These are phyloP conservation scores for Latrodectus geometricus DNA, from an alignment of 1,140 invertebrate genomes.

Conservation along the genomic window DNA sequence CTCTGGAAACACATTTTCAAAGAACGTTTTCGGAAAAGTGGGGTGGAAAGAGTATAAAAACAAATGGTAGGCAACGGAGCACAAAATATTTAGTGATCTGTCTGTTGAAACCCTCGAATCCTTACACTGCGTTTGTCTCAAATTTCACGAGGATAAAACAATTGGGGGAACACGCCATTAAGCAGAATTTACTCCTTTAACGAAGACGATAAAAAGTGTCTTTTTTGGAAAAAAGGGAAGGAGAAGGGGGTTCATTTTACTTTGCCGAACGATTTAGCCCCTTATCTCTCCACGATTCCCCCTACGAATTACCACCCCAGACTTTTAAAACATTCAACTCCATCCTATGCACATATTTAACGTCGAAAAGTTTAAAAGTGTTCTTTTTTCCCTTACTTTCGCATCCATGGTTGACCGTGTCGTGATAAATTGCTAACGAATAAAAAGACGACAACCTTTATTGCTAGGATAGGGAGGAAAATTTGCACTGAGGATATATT, in stretches of 20 bases:
- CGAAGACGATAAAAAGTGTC: neutral
- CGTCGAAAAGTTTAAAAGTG: neutral
- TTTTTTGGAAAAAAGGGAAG: too few species aligned
- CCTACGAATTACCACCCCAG: too few species aligned
- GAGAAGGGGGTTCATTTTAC: neutral
- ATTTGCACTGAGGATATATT: neutral
- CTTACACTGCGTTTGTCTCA: slow-evolving; percentile 22
- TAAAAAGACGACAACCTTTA: neutral
- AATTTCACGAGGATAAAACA: slow-evolving; percentile 29
- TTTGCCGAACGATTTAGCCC: slow-evolving; percentile 7
- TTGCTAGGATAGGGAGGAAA: neutral
- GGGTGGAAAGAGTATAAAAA: too few species aligned
- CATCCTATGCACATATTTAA: neutral
- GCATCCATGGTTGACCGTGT: slow-evolving; percentile 20
- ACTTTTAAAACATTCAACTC: too few species aligned
- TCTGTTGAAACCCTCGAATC: slow-evolving; percentile 4
- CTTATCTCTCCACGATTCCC: slow-evolving; percentile 7
- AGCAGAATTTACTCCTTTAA: slow-evolving; percentile 4
- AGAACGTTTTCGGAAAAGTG: too few species aligned
- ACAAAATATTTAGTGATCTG: neutral
- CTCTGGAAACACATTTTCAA: too few species aligned
- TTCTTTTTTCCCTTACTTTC: neutral
- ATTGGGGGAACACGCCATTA: slow-evolving; percentile 29
- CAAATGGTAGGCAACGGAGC: too few species aligned
- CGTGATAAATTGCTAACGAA: slow-evolving; percentile 9